Conservation (phyloP, 2,888 invertebrate genomes). For the Girardia tigrina region DNA sequence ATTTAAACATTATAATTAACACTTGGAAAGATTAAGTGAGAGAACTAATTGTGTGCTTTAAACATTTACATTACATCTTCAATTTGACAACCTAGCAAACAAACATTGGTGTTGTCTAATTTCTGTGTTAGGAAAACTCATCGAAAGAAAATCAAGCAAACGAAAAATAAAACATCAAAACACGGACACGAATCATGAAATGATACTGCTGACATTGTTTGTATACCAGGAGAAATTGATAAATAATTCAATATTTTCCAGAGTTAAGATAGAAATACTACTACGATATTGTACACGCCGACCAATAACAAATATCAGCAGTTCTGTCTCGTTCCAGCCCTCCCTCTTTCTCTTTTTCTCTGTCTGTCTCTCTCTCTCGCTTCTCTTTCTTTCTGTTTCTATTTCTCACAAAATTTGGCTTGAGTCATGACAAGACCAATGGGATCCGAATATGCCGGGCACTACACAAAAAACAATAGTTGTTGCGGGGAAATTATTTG, state of each 20-base stretch:
- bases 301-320: background rate
- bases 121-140: background rate
- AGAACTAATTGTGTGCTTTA: background rate
- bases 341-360: no score
- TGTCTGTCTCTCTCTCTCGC: no score
- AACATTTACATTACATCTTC: background rate
- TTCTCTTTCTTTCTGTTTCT: background rate
- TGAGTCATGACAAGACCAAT: background rate
- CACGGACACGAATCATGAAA: background rate
- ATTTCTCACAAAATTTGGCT: background rate
- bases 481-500: background rate
- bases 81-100: constrained; percentile 1
- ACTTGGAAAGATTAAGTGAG: constrained; percentile 1
- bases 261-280: background rate
- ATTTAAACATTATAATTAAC: no score
- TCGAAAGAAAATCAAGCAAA: background rate
- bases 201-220: background rate
- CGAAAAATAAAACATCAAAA: background rate
- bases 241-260: background rate
- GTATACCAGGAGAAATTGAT: background rate
- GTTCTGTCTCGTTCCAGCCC: no score
- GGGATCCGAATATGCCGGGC: background rate
- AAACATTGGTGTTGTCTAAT: background rate
- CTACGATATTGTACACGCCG: background rate
- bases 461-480: background rate